Conservation (phyloP, 2,888 invertebrate genomes). For the Entomobrya proxima region DNA sequence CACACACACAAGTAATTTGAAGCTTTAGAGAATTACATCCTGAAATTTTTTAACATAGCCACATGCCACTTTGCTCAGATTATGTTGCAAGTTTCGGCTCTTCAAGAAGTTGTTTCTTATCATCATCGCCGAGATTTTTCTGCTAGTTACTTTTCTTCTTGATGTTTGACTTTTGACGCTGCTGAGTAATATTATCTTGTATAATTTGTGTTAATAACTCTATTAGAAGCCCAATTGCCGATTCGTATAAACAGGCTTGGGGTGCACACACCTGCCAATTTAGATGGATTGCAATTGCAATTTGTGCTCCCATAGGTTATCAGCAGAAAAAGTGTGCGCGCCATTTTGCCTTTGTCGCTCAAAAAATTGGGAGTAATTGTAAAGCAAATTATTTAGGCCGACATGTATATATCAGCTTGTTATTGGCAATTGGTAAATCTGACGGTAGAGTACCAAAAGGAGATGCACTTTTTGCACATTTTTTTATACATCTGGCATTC, state of each 20-base stretch:
- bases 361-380: constrained; percentile 13
- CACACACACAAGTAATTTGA: neutral
- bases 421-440: neutral
- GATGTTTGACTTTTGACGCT: neutral
- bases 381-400: constrained; percentile 48
- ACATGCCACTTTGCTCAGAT: too few species aligned
- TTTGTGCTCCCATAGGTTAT: neutral
- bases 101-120: neutral
- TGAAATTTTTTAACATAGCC: neutral
- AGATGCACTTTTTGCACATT: constrained; percentile 32
- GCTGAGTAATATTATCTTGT: neutral
- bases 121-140: constrained; percentile 11
- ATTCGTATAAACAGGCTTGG: neutral
- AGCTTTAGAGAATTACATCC: constrained; percentile 11
- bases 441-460: neutral
- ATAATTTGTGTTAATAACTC: neutral
- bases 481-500: constrained; percentile 15
- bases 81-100: neutral
- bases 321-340: too few species aligned
- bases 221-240: neutral
- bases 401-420: neutral
- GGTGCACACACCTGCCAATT: neutral
- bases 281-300: neutral
- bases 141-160: constrained; percentile 12
- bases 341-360: neutral